phyloP scores from a whole-genome alignment of 1,140 invertebrate species.

The Drosophila pallidifrons region DNA sequence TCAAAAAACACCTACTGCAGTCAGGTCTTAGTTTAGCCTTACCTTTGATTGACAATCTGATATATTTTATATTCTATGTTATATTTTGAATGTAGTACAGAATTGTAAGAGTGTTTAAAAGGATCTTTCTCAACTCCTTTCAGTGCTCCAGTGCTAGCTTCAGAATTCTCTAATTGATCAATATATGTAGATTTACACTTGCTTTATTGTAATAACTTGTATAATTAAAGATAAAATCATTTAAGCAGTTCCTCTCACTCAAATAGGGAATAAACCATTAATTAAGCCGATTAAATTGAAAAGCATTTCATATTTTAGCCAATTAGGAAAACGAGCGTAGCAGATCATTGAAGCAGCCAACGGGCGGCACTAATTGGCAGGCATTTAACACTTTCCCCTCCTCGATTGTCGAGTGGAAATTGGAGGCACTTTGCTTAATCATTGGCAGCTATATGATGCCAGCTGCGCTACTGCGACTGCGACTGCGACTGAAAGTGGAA shows the following conservation, averaged over 20 bases:
- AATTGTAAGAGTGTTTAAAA: no score
- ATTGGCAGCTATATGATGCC: conserved; percentile 29
- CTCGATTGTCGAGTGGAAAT: conserved; percentile 57
- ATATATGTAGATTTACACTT: no score
- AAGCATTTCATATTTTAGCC: conserved; percentile 76
- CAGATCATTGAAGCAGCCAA: conserved; percentile 43
- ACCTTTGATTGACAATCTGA: no score
- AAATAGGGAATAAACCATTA: conserved; percentile 36
- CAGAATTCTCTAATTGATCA: no score
- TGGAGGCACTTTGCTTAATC: conserved; percentile 62
- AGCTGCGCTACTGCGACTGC: conserved; percentile 41
- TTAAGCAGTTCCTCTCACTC: not conserved
- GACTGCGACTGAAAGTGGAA: conserved; percentile 25
- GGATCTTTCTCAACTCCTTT: no score
- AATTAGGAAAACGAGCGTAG: conserved; percentile 62
- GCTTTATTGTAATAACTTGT: not conserved
- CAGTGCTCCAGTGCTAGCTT: no score
- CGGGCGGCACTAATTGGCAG: conserved; percentile 75
- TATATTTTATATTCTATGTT: no score
- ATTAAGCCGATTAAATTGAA: conserved; percentile 56
- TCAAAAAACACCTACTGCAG: no score
- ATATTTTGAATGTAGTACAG: no score
- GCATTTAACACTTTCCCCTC: conserved; percentile 73
- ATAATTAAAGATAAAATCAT: conserved; percentile 1
- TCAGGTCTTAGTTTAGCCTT: no score